phyloP scores from a whole-genome alignment of 2,113 vertebrate genomes.

The Canis aureus region DNA sequence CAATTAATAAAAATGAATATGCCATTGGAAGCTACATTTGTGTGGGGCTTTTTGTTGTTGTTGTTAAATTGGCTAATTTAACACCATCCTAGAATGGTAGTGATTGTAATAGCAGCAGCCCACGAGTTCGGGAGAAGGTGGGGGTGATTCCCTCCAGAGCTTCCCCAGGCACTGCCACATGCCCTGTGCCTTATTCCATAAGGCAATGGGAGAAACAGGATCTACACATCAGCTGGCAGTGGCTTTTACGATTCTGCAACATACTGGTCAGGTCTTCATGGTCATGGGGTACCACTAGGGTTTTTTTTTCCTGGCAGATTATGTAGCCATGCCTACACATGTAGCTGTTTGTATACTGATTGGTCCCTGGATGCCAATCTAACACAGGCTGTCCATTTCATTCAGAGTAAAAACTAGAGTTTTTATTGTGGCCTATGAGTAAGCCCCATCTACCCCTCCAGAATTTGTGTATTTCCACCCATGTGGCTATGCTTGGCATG shows the following conservation, averaged over 20 bases:
- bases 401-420: background rate
- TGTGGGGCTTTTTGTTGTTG: constrained; percentile 65
- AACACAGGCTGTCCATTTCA: background rate
- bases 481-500: background rate
- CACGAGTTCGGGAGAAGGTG: constrained; percentile 58
- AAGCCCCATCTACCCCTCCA: background rate
- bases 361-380: background rate
- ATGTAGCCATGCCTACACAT: background rate
- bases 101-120: constrained; percentile 65
- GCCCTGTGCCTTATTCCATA: background rate
- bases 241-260: background rate
- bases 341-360: background rate
- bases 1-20: constrained; percentile 79
- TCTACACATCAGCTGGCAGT: background rate
- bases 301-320: background rate
- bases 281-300: background rate
- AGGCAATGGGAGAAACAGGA: background rate
- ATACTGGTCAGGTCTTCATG: background rate
- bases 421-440: background rate
- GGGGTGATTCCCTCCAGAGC: background rate
- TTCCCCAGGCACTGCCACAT: background rate
- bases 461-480: background rate
- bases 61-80: constrained; percentile 78
- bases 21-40: constrained; percentile 60
- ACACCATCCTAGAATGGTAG: constrained; percentile 53